A percentile compares a stretch with the other conserved stretches of the same genome.
Conservation (phyloP, 1,140 invertebrate genomes). For the Ooceraea biroi region DNA sequence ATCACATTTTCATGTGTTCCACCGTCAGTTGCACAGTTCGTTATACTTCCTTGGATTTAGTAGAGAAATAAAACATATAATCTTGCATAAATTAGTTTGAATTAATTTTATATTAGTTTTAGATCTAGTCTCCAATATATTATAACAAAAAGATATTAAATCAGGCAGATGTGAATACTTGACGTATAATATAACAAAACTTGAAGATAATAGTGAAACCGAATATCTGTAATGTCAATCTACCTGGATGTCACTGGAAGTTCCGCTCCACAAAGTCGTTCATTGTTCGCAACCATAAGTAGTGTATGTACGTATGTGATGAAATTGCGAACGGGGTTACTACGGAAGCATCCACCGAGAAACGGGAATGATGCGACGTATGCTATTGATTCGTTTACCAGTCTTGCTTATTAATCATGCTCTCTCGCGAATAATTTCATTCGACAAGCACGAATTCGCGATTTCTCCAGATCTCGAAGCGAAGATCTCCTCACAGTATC, state of each 20-base stretch:
- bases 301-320: not conserved
- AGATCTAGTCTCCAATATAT: not conserved
- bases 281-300: slow-evolving; percentile 24
- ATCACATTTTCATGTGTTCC: not conserved
- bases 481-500: not conserved
- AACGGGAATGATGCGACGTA: slow-evolving; percentile 11
- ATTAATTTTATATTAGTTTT: not conserved
- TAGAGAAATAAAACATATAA: not conserved
- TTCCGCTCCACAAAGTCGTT: slow-evolving; percentile 3
- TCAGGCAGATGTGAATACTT: no score
- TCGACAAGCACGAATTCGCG: slow-evolving; percentile 3
- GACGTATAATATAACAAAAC: not conserved
- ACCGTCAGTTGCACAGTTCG: no score
- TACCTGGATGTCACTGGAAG: not conserved
- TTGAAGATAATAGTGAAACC: not conserved
- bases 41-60: not conserved
- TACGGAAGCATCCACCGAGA: not conserved
- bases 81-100: not conserved
- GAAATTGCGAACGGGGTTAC: slow-evolving; percentile 5
- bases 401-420: slow-evolving; percentile 19
- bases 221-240: not conserved
- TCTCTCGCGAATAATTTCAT: slow-evolving; percentile 20
- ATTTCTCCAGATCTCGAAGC: not conserved
- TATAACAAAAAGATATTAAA: not conserved
- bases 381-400: slow-evolving; percentile 2